Percentiles rank a stretch among this genome's conserved stretches.
Conservation (phyloP, 2,113 vertebrate species). For the Oxygymnocypris stewartii region DNA sequence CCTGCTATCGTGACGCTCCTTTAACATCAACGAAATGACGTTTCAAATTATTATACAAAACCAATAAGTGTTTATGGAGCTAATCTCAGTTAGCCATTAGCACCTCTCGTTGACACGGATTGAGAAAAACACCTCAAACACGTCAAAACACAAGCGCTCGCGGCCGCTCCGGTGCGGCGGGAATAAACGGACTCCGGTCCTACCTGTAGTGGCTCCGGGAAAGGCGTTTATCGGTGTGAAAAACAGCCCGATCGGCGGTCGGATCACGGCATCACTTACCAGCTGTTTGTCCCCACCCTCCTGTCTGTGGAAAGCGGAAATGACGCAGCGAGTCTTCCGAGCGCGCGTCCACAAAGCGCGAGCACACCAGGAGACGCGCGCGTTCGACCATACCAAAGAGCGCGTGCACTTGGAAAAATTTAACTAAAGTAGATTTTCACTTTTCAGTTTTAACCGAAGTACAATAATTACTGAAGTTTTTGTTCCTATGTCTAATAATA, state of each 20-base stretch:
- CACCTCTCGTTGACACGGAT: slow-evolving; percentile 29
- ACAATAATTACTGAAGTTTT: no score
- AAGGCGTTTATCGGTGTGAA: slow-evolving; percentile 43
- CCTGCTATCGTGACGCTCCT: slow-evolving; percentile 56
- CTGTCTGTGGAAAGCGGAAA: slow-evolving; percentile 79
- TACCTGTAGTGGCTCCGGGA: slow-evolving; percentile 29
- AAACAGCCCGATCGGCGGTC: slow-evolving; percentile 54
- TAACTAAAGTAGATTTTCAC: no score
- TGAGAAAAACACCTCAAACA: neutral
- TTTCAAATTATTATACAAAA: neutral
- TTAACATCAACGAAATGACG: neutral
- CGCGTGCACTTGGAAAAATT: neutral
- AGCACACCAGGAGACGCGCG: neutral
- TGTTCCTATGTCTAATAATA: no score
- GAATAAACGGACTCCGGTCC: neutral
- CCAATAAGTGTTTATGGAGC: slow-evolving; percentile 12
- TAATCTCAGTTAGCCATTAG: slow-evolving; percentile 41
- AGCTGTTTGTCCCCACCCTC: slow-evolving; percentile 78
- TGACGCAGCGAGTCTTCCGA: slow-evolving; percentile 60
- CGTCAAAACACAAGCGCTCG: slow-evolving; percentile 8
- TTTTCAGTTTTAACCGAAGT: no score
- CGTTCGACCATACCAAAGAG: neutral
- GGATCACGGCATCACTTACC: slow-evolving; percentile 72
- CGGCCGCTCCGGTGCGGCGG: neutral
- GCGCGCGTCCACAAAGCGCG: neutral